A percentile compares a stretch with the other conserved stretches of the same genome.
These are phyloP conservation scores for Rhynchopsitta pachyrhyncha DNA, from an alignment of 2,113 vertebrate species.

Conservation along the genomic window DNA sequence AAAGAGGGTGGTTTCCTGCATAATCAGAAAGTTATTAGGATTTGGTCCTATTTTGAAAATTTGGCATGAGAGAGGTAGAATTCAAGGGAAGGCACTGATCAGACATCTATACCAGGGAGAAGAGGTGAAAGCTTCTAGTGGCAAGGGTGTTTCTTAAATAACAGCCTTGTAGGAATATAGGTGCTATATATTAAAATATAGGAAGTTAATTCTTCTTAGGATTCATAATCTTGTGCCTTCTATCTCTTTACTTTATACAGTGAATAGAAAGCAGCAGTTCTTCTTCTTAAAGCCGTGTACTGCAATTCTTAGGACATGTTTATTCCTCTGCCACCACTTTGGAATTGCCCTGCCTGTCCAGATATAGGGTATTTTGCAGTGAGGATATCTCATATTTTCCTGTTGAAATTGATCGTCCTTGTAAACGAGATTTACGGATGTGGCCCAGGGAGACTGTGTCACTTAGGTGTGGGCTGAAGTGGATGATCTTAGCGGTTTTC, in stretches of 20 bases:
- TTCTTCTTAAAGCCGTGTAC: not conserved
- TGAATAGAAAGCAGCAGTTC: not conserved
- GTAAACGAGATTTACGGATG: not conserved
- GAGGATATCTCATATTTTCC: not conserved
- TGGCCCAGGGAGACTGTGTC: not conserved
- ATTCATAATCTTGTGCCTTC: not conserved
- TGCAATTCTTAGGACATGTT: not conserved
- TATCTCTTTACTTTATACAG: not conserved
- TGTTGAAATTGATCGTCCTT: not conserved
- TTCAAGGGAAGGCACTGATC: not conserved
- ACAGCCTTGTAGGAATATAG: not conserved
- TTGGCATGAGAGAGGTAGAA: fast-evolving
- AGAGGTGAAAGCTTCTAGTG: not conserved
- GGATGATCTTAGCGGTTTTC: not conserved
- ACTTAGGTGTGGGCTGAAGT: not conserved
- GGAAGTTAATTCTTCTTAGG: not conserved
- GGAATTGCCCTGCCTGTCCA: not conserved
- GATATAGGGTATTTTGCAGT: not conserved
- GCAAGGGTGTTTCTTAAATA: not conserved
- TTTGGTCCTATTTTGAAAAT: not conserved
- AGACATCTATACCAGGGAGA: not conserved
- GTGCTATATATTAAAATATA: not conserved
- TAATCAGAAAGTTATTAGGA: not conserved
- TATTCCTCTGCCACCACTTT: not conserved
- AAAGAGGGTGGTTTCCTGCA: not conserved